These are phyloP conservation scores for Saxidomus purpurata DNA, from an alignment of 1,140 invertebrate species.

Conservation along the genomic window DNA sequence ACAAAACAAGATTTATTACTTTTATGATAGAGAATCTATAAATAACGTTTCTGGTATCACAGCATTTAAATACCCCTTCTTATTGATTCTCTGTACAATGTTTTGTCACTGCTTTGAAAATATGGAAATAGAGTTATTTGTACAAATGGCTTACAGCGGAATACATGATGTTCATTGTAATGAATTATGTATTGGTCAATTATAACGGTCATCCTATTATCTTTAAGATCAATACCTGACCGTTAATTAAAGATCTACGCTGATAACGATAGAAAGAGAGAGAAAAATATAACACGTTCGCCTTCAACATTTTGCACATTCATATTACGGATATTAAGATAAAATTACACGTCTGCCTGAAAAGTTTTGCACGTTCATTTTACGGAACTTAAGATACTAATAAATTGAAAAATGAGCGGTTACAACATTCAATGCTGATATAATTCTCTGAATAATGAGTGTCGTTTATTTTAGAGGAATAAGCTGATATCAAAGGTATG, in stretches of 20 bases:
- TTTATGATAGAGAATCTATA: too few species aligned
- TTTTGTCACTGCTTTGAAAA: too few species aligned
- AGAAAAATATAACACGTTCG: background rate
- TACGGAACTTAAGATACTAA: background rate
- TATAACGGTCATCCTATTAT: background rate
- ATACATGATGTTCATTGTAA: background rate
- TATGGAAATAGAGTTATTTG: background rate
- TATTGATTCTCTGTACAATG: too few species aligned
- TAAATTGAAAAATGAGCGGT: background rate
- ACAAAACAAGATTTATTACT: too few species aligned
- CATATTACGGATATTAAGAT: background rate
- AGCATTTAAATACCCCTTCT: too few species aligned
- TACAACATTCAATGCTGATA: background rate
- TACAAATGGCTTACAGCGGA: background rate
- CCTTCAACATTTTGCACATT: too few species aligned
- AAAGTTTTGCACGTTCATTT: too few species aligned
- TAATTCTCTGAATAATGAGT: background rate
- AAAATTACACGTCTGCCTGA: background rate
- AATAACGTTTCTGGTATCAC: too few species aligned
- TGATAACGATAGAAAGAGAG: background rate
- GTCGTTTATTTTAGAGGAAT: background rate
- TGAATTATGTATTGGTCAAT: constrained; percentile 12
- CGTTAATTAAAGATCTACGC: background rate
- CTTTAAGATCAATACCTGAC: background rate
- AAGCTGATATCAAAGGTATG: background rate